Base-by-base conservation (phyloP, 2,797 vertebrate species). In the Bradypodion ventrale region DNA sequence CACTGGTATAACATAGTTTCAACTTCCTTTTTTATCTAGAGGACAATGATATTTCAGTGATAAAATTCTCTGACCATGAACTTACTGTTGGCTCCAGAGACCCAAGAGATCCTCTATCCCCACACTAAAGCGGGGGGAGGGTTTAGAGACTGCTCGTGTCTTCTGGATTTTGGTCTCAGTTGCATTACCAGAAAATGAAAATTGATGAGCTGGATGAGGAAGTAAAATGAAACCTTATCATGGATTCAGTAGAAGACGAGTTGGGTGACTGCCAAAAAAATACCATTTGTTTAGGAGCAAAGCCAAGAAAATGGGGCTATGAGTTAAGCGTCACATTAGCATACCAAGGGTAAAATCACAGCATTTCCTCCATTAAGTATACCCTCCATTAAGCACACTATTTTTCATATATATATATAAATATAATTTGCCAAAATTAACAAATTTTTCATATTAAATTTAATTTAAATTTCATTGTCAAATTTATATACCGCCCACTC, bases 201-300 rank as follows among this genome's bases (percentile, higher is more conserved):
- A 81, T 35, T 83, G 70, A 85, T 87, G 1, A 4, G 1, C 2
- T 84, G 32, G 49, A 40, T n/a, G 44, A 42, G 25, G 76, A 59
- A 79, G 25, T 62, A 80, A 16, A 10, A 21, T 25, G 62, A 56
- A 88, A 37, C 3, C 7, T 81, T 87, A 83, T 81, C 32, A 44
- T 83, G 35, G 46, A 25, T 46, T 66, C 69, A 73, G 0, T 79
- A 0, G 44, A 60, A 27, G 44, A 78, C 5, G 2, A 0, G 46
- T 44, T 12, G 2, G 27, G 29, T 85, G 65, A 32, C 62, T 78
- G 27, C 0, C 0, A 77, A 13, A 13, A 81, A 5, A 32, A 74
- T 87, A 79, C 70, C 74, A 27, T 68, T 40, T 89, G 40, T 12
- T 42, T 84, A 72, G 56, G 85, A 76, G 62, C 32, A 66, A 73